Base-by-base conservation (phyloP, 2,888 invertebrate genomes). In the Spisula solida region DNA sequence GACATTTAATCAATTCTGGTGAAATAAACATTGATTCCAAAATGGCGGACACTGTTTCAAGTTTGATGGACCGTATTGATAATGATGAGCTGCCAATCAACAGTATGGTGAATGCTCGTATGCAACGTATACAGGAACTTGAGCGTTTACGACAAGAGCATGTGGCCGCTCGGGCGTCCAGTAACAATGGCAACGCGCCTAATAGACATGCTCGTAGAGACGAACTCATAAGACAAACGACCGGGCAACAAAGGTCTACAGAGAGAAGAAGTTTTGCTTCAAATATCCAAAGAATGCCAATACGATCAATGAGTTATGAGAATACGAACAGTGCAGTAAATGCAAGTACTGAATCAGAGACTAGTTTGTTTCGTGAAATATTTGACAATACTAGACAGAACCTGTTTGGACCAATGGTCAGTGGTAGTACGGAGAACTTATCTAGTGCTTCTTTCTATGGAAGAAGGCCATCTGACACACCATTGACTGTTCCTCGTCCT, bases 51-150 rank as follows among this genome's bases (percentile, higher is more conserved):
- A 75, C 75, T 34, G 75, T 75, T 34, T 1, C 18, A 75, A 51
- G 41, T 75, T 5, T 75, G 48, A 70, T 82, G 66, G 25, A 70
- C 4, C 25, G 70, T 47, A 66, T 82, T 34, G 75, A 75, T 0
- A 10, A 10, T 10, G 18, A 12, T 1, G 48, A 75, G 10, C 88
- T 86, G 29, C 90, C 90, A 18, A 41, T 70, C 6, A 81, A 84
- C n/a, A 84, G 86, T 6, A 47, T 88, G 29, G 51, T 89, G 29
- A 83, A 78, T 48, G 87, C 90, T 8, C 85, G 93, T 29, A 78
- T 93, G 75, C 82, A 92, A 81, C 87, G 94, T 29, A 85, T 93
- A 1, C 83, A 90, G 60, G 92, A 93, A 66, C 82, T 93, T 0
- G 93, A 93, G 51, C 85, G 89, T 56, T 51, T 85, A 51, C 82